Conservation (phyloP, 2,888 invertebrate genomes). For the Thysanoteuthis rhombus region DNA sequence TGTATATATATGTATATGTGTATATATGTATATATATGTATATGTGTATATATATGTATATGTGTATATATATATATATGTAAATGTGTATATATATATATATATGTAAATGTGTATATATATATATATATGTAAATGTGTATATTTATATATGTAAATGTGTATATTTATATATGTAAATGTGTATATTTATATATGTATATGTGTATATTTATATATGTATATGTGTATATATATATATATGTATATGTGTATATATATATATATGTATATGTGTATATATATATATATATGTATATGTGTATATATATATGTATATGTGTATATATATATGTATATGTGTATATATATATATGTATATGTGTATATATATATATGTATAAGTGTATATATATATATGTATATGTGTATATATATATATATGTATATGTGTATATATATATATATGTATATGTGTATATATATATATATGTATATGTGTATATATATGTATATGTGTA, state of each 20-base stretch:
- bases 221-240: slow-evolving; percentile 1
- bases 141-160: not conserved
- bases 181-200: not conserved
- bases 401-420: slow-evolving; percentile 13
- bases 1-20: slow-evolving; percentile 18
- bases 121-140: not conserved
- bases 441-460: not conserved
- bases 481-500: not conserved
- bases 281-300: slow-evolving; percentile 16
- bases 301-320: slow-evolving; percentile 13
- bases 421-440: not conserved
- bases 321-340: slow-evolving; percentile 16
- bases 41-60: not conserved
- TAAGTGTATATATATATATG: not conserved
- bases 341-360: slow-evolving; percentile 1
- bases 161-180: not conserved
- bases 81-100: too few relatives aligned
- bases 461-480: slow-evolving; percentile 15
- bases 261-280: slow-evolving; percentile 16
- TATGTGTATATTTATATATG: not conserved
- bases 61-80: too few relatives aligned
- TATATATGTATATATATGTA: slow-evolving; percentile 20
- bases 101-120: not conserved
- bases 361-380: not conserved
- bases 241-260: slow-evolving; percentile 14